phyloP scores from a whole-genome alignment of 2,888 invertebrate genomes.

The Cataglyphis altisquamis region DNA sequence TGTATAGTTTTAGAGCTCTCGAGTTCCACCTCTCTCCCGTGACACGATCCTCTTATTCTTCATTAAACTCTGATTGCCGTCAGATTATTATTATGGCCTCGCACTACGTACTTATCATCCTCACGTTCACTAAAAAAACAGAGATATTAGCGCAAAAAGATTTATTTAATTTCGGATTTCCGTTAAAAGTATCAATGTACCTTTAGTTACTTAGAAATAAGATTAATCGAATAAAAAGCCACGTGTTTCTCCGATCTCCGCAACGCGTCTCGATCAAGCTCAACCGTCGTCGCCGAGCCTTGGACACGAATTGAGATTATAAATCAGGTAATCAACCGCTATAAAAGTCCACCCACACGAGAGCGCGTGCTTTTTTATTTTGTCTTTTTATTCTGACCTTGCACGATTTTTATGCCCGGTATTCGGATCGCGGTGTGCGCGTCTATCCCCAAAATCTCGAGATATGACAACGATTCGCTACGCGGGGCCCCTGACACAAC shows the following conservation, averaged over 20 bases:
- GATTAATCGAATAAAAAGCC: neutral
- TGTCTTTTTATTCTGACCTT: conserved; percentile 28
- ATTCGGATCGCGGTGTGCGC: conserved; percentile 26
- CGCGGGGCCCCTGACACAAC: conserved; percentile 57
- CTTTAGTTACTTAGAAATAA: neutral
- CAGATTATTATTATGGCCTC: conserved; percentile 31
- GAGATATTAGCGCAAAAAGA: neutral
- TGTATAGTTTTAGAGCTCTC: conserved; percentile 61
- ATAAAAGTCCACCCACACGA: conserved; percentile 83
- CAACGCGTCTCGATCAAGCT: conserved; percentile 15
- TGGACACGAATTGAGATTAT: conserved; percentile 73
- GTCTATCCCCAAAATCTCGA: conserved; percentile 58
- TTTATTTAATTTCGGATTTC: neutral
- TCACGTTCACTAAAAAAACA: neutral
- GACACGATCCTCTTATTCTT: conserved; percentile 65
- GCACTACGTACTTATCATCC: conserved; percentile 15
- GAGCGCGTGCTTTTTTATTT: conserved; percentile 57
- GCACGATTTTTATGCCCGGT: conserved; percentile 61
- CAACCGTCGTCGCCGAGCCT: neutral
- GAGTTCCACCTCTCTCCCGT: neutral
- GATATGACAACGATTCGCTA: conserved; percentile 74
- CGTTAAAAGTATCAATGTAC: neutral
- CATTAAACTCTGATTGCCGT: conserved; percentile 76
- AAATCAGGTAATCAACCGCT: conserved; percentile 84
- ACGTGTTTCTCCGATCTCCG: neutral